Evolutionary conservation across 2,888 invertebrate genomes (phyloP), one percentile per base, ranked within the genome.

Genomic region (Dioctria rufipes): DNA sequence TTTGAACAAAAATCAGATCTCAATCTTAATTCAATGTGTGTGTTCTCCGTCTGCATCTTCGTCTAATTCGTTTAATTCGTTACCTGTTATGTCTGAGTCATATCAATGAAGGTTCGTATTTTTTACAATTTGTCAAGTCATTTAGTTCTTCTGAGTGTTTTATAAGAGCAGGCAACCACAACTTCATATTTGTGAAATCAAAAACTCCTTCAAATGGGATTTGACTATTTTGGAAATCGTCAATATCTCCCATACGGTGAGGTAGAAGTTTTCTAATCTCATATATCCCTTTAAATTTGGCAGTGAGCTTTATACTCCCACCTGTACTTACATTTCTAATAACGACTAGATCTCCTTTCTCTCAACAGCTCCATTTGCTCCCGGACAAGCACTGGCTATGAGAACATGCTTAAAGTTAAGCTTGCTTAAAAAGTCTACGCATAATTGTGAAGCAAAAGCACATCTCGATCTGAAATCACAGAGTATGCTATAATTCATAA

Each of bases 291-390:
- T 13, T 11, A 13, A 42, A 67, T 5, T 46, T 42, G 4, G 67
- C n/a, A n/a, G n/a, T 5, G 3, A 67, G 25, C 9, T 67, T 67
- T 11, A 3, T 67, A 43, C 8, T 43, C 25, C 25, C 0, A 25
- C 25, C 25, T 25, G 25, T 25, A 25, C 25, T 3, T 3, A 67
- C 25, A 13, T 67, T 43, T 13, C n/a, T 42, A 5, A 67, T 5
- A n/a, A 67, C 43, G 3, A 67, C 67, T 3, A 37, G n/a, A 9
- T 67, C 67, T 5, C 13, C 46, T 11, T 80, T 42, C 84, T 81
- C 77, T 85, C 84, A 0, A 84, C 84, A 13, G 83, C 84, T 0
- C 84, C 84, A 54, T 85, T 84, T 3, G 84, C 82, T 60, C 84
- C n/a, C n/a, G n/a, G n/a, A n/a, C n/a, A n/a, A n/a, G 83, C 6